A percentile compares a stretch with the other conserved stretches of the same genome.
Evolutionary conservation across 1,140 invertebrate species (phyloP).

Genomic region (Portunus trituberculatus): DNA sequence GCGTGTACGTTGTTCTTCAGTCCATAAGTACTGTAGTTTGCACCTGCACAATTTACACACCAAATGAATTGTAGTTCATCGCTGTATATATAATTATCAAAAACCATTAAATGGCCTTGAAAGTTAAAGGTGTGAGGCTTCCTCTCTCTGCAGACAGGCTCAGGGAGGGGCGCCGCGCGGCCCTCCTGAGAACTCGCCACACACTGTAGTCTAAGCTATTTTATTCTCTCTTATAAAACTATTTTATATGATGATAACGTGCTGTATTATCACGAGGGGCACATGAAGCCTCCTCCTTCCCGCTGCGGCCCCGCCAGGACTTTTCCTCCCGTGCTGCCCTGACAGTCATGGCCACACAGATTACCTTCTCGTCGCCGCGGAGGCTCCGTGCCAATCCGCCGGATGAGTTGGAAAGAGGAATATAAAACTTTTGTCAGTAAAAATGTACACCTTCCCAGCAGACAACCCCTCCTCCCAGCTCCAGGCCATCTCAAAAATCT

Average conservation of each 20-base stretch:
- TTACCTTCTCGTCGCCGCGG: background rate
- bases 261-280: background rate
- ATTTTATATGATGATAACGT: slow-evolving; percentile 1
- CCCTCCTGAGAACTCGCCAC: background rate
- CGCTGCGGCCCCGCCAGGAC: background rate
- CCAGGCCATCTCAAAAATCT: background rate
- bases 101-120: slow-evolving; percentile 52
- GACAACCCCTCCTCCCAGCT: background rate
- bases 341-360: background rate
- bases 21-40: slow-evolving; percentile 24
- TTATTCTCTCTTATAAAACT: slow-evolving; percentile 3
- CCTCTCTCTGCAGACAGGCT: background rate
- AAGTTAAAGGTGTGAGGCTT: slow-evolving; percentile 37
- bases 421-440: background rate
- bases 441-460: background rate
- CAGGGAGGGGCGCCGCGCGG: background rate
- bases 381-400: background rate
- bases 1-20: slow-evolving; percentile 42
- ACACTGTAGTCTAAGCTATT: slow-evolving; percentile 3
- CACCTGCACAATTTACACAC: slow-evolving; percentile 66
- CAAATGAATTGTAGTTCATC: background rate
- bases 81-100: slow-evolving; percentile 39
- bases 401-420: background rate
- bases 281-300: background rate
- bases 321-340: background rate